Conservation (phyloP, 2,888 invertebrate genomes). For the Pristionchus maxplancki region DNA sequence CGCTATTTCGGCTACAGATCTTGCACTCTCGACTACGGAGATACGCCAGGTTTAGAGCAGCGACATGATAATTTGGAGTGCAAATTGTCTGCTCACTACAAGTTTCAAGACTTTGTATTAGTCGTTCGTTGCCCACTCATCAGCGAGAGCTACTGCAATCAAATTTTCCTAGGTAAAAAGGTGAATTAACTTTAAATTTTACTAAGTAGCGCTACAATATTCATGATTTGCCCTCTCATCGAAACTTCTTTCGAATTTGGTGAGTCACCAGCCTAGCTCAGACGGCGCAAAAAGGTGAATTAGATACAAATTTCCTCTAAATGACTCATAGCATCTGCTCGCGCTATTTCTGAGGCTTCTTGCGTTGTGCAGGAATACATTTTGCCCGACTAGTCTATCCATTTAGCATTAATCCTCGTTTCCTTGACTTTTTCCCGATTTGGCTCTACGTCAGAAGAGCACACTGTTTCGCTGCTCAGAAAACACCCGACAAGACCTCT, state of each 20-base stretch:
- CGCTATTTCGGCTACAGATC: background rate
- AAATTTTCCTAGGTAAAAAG: background rate
- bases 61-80: background rate
- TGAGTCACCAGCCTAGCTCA: background rate
- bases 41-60: background rate
- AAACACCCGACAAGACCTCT: background rate
- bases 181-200: background rate
- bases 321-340: background rate
- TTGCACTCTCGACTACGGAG: background rate
- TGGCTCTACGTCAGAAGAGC: background rate
- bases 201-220: no score
- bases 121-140: no score
- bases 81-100: background rate
- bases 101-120: no score
- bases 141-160: background rate
- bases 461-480: slow-evolving; percentile 52
- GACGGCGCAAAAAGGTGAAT: background rate
- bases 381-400: background rate
- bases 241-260: no score
- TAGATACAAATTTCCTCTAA: background rate
- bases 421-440: no score
- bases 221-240: no score
- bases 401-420: background rate
- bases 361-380: background rate
- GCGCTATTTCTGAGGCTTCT: background rate